phyloP scores from a whole-genome alignment of 2,797 vertebrate genomes.

The Centroberyx gerrardi region DNA sequence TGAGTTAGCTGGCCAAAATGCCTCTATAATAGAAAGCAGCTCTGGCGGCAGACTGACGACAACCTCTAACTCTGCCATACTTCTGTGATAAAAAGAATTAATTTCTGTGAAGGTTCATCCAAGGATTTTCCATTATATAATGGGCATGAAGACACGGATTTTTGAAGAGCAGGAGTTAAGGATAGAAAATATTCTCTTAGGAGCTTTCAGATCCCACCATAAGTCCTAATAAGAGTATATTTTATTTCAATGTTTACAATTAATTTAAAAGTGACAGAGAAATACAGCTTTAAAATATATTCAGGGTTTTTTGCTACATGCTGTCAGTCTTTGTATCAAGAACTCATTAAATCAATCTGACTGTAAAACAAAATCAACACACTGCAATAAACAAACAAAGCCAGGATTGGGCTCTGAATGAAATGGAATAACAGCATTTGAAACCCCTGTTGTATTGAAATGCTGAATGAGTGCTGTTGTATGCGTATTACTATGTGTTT shows the following conservation, averaged over 20 bases:
- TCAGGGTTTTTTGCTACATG: no score
- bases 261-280: no score
- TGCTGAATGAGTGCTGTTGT: conserved; percentile 18
- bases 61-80: not conserved
- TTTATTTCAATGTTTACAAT: no score
- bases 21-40: not conserved
- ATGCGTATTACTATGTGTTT: conserved; percentile 30
- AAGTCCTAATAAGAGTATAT: not conserved
- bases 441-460: conserved; percentile 13
- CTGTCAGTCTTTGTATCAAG: not conserved
- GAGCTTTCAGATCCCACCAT: not conserved
- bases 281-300: no score
- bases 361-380: conserved; percentile 15
- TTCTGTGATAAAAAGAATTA: not conserved
- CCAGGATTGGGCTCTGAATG: conserved; percentile 8
- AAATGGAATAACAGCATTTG: not conserved
- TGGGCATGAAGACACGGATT: no score
- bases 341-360: conserved; percentile 7
- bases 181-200: not conserved
- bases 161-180: no score
- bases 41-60: not conserved
- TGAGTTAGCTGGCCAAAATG: not conserved
- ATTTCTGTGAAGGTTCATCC: not conserved
- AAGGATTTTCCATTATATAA: not conserved
- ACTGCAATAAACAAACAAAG: not conserved